Conservation (phyloP, 2,888 invertebrate genomes). For the Tinea pellionella region DNA sequence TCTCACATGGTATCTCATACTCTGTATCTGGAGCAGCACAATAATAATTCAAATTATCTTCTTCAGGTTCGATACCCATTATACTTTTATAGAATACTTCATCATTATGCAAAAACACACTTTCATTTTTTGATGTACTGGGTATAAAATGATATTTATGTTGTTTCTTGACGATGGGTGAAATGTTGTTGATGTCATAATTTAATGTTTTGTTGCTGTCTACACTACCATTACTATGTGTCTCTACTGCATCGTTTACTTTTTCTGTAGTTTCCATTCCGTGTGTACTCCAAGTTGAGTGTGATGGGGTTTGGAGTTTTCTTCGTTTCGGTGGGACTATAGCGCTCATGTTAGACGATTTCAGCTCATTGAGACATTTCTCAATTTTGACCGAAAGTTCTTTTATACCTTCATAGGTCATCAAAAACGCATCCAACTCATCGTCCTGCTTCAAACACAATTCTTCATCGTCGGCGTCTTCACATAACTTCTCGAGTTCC, state of each 20-base stretch:
- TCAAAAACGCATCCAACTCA: no score
- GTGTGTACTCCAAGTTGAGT: constrained; percentile 30
- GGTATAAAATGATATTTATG: constrained; percentile 32
- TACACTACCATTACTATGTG: constrained; percentile 21
- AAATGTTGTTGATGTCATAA: constrained; percentile 19
- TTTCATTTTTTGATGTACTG: constrained; percentile 35
- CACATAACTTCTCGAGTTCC: constrained; percentile 31
- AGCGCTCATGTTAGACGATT: not conserved
- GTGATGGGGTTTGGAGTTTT: constrained; percentile 21
- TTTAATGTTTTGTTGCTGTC: constrained; percentile 27
- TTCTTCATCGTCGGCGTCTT: constrained; percentile 19
- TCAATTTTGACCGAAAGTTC: not conserved
- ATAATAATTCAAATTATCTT: no score
- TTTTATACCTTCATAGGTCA: not conserved
- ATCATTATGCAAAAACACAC: constrained; percentile 33
- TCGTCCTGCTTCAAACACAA: no score
- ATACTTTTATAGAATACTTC: constrained; percentile 29
- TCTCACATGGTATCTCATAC: constrained; percentile 23
- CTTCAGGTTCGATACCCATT: not conserved
- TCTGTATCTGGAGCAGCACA: no score
- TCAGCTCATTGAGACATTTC: not conserved
- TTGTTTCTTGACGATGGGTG: constrained; percentile 13
- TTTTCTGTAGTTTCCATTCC: constrained; percentile 23
- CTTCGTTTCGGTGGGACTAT: constrained; percentile 18
- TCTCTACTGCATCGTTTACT: constrained; percentile 16